A percentile compares a stretch with the other conserved stretches of the same genome.
phyloP scores from a whole-genome alignment of 2,113 vertebrate species.

The Urocolius indicus region DNA sequence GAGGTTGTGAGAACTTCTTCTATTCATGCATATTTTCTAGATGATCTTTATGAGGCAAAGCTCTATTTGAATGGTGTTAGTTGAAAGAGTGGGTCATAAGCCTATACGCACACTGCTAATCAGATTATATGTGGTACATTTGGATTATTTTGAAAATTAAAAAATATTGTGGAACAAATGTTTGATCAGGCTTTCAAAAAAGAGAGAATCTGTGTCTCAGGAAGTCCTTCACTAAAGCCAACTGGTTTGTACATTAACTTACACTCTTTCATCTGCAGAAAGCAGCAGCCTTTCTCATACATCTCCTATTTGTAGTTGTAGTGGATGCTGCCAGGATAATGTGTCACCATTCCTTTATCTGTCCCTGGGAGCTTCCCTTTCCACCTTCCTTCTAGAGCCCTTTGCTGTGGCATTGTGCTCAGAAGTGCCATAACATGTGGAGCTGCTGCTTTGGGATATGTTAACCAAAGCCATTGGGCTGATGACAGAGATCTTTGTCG shows the following conservation, averaged over 20 bases:
- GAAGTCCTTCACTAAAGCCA: neutral
- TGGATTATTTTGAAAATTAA: neutral
- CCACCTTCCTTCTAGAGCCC: neutral
- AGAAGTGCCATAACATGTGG: neutral
- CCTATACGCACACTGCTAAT: neutral
- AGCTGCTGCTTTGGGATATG: neutral
- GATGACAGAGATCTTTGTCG: neutral
- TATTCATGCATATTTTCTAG: neutral
- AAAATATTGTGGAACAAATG: neutral
- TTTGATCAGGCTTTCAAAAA: neutral
- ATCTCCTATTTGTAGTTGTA: neutral
- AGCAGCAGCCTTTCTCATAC: neutral
- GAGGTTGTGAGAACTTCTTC: neutral
- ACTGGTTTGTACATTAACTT: neutral
- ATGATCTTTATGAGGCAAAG: neutral
- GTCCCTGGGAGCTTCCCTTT: neutral
- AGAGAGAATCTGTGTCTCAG: neutral
- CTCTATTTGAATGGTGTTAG: neutral
- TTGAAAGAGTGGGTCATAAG: neutral
- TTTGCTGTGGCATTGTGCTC: neutral
- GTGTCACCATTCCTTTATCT: fast-evolving
- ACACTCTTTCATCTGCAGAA: neutral
- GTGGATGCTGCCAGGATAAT: neutral
- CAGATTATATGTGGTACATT: neutral
- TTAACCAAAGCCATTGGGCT: neutral